Evolutionary conservation across 2,888 invertebrate species (phyloP).

Genomic region (Eulithis prunata): DNA sequence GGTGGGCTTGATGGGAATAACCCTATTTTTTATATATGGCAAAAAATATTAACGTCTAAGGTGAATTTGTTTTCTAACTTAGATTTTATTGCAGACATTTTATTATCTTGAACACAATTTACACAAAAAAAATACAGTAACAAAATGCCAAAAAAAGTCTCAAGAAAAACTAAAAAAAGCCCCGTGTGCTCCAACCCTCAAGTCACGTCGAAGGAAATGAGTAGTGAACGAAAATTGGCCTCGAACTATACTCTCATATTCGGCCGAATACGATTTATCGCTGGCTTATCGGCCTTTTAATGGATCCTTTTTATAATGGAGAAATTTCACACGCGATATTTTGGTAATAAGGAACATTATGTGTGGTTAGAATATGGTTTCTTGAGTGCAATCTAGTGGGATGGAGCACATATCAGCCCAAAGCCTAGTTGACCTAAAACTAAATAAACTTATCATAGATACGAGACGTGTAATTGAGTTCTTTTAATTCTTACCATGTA

Average conservation of each 20-base stretch:
- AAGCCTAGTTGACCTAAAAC: too few species aligned
- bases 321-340: conserved; percentile 41
- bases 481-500: too few species aligned
- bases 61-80: too few species aligned
- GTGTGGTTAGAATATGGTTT: neutral
- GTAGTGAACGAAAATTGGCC: conserved; percentile 61
- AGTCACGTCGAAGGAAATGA: conserved; percentile 58
- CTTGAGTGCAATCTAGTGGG: too few species aligned
- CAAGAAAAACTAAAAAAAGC: neutral
- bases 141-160: too few species aligned
- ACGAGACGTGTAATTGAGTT: too few species aligned
- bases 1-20: too few species aligned
- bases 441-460: too few species aligned
- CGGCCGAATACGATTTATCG: conserved; percentile 38
- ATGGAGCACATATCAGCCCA: too few species aligned
- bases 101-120: too few species aligned
- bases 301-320: conserved; percentile 39
- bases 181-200: conserved; percentile 40
- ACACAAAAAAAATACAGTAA: too few species aligned
- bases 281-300: conserved; percentile 39
- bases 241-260: conserved; percentile 49
- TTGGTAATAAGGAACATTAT: conserved; percentile 18
- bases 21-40: neutral
- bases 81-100: too few species aligned
- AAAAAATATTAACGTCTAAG: neutral